Base-by-base conservation (phyloP, 2,113 vertebrate genomes). In the Calyptomena viridis region DNA sequence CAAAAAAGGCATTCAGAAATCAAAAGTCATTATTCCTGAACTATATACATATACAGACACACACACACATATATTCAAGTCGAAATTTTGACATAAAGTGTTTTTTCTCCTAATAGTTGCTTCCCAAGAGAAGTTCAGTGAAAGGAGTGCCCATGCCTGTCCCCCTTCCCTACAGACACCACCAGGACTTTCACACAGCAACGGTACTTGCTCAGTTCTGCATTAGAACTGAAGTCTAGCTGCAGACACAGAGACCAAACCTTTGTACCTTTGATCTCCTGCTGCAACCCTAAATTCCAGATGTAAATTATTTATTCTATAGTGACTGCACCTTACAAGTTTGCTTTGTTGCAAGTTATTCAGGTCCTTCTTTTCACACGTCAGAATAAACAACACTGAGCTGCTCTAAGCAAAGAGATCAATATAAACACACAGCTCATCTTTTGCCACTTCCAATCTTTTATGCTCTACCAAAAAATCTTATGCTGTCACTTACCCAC, bases 11-110 rank as follows among this genome's bases (percentile, higher is more conserved):
- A 49, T 55, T 49, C 35, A 49, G 49, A 69, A 90, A 83, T 86
- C 30, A 71, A n/a, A 96, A 74, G 20, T 27, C 40, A 60, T 11
- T 8, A 52, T 58, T 77, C 44, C 64, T 1, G 1, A 88, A 49
- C 33, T 33, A 58, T 13, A 63, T 6, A 30, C 8, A 42, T 42
- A 42, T 44, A 44, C 15, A 44, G 19, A 42, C 2, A 14, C 18
- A 30, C 2, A 42, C 7, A 55, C 2, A 47, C 0, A 42, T 8
- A 22, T 1, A 67, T 1, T 10, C 12, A 25, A 90, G 63, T 24
- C 2, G 3, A 50, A 73, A 77, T 58, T 80, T 59, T 39, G 73
- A 16, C 7, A 28, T 60, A 17, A 27, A 53, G 22, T 20, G 8
- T 1, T n/a, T 78, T 82, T 82, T 7, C 3, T 20, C 23, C 4